Evolutionary conservation across 2,113 vertebrate species (phyloP), one percentile per base, ranked within the genome.

Genomic region (Oceanodroma tethys): DNA sequence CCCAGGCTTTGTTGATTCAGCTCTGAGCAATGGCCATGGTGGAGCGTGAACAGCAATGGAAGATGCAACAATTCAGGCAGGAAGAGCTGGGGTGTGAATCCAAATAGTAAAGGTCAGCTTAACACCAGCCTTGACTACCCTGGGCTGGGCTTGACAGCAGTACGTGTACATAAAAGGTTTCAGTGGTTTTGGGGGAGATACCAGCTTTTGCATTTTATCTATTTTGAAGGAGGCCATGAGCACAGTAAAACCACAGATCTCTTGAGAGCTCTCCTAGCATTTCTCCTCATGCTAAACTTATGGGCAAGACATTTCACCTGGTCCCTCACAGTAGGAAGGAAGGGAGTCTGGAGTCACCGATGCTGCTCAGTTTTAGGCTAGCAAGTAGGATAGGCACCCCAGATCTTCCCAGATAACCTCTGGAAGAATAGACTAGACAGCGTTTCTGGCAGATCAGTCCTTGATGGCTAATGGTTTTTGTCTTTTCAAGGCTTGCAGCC

Each of bases 111-210:
- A 80, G 30, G 34, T 59, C 83, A 92, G 12, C n/a, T 90, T 48
- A 60, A 52, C 30, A 20, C 25, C 50, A 58, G n/a, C 10, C 18
- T 68, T 67, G 56, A 42, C 45, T 71, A 16, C 9, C 7, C 36
- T 62, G n/a, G 25, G 6, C 72, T 88, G 8, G 22, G 55, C 29
- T 70, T 87, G 53, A 62, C 32, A 88, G 74, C 70, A 79, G 6
- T 21, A 14, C 0, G 0, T 38, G 3, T 30, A 30, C 30, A 45
- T 34, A 38, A 59, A 92, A 83, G 1, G 8, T 67, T 90, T 75
- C 47, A 67, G 47, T 90, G 27, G 16, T 55, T 90, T 62, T 40
- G 19, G 22, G 11, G 9, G 56, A 82, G n/a, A 63, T 50, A 55
- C 10, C 11, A n/a, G 52, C 34, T 59, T 93, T 88, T 90, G 18